These are phyloP conservation scores for Muscina levida DNA, from an alignment of 2,888 invertebrate species.

Conservation along the genomic window DNA sequence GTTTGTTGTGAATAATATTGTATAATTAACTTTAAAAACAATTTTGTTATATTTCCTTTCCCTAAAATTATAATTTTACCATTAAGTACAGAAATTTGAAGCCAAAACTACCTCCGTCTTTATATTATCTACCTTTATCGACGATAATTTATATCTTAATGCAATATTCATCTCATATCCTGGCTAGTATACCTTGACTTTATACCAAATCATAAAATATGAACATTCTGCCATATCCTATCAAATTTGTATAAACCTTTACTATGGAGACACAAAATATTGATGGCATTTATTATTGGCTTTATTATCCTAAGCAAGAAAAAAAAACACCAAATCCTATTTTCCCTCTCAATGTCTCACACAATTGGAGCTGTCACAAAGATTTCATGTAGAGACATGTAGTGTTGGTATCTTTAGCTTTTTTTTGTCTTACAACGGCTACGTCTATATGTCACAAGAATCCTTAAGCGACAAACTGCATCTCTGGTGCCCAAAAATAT, in stretches of 20 bases:
- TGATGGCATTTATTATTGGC: conserved; percentile 66
- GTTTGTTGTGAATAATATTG: no score
- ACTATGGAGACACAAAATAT: conserved; percentile 54
- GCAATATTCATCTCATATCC: no score
- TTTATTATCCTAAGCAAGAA: conserved; percentile 49
- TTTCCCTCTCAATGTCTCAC: conserved; percentile 51
- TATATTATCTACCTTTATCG: no score
- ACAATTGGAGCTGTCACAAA: conserved; percentile 64
- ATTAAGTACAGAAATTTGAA: no score
- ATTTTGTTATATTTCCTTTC: no score
- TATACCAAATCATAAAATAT: background rate
- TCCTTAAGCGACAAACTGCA: background rate
- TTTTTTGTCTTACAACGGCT: background rate
- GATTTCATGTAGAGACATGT: conserved; percentile 29
- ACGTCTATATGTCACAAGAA: conserved; percentile 3
- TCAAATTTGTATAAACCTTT: conserved; percentile 24
- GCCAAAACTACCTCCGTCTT: no score
- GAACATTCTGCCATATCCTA: background rate
- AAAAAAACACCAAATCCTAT: background rate
- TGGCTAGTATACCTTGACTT: no score
- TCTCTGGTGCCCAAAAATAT: conserved; percentile 8
- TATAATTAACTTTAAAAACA: no score
- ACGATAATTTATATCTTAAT: no score
- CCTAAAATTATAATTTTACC: no score
- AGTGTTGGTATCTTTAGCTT: conserved; percentile 4